Base-by-base conservation (phyloP, 2,113 vertebrate genomes). In the Haplochromis burtoni region DNA sequence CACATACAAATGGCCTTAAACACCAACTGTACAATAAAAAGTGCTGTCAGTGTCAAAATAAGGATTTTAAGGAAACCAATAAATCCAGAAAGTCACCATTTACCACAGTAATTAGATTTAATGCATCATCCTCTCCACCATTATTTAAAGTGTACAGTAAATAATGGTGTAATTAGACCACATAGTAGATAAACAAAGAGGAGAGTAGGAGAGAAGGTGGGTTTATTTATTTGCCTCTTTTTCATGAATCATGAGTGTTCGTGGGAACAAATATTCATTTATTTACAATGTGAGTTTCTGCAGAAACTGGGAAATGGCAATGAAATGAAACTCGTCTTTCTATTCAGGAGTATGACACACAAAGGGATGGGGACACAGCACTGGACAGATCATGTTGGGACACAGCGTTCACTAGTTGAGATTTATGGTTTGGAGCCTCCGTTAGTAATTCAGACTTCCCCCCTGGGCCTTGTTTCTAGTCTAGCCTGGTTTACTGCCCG, bases 401-500 rank as follows among this genome's bases (percentile, higher is more conserved):
- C 91, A n/a, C 21, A 7, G 84, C 10, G 51, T 68, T 83, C 78
- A 57, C 14, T 54, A 68, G 31, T 51, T 81, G 11, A 66, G 79
- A 88, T 92, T 93, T 88, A 93, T 90, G 88, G 78, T 86, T 86
- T 31, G 61, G 24, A 40, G 66, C 16, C 24, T 85, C 33, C 35
- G 49, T 73, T 8, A 4, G 78, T 87, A 59, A 87, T 84, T 85
- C 47, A 92, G 82, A 82, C 84, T 14, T 19, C 14, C 80, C 83
- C 76, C 49, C 51, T n/a, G 86, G 91, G 84, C 40, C 35, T 16
- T 26, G 86, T 86, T 66, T 90, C 73, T 83, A 10, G 76, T 95
- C 89, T 91, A 35, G 87, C 21, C 88, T 51, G 53, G 73, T 92
- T 88, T 90, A 84, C 81, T 81, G 86, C 82, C 47, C 87, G 88